phyloP scores from a whole-genome alignment of 2,113 vertebrate genomes.

The Callopanchax toddi region DNA sequence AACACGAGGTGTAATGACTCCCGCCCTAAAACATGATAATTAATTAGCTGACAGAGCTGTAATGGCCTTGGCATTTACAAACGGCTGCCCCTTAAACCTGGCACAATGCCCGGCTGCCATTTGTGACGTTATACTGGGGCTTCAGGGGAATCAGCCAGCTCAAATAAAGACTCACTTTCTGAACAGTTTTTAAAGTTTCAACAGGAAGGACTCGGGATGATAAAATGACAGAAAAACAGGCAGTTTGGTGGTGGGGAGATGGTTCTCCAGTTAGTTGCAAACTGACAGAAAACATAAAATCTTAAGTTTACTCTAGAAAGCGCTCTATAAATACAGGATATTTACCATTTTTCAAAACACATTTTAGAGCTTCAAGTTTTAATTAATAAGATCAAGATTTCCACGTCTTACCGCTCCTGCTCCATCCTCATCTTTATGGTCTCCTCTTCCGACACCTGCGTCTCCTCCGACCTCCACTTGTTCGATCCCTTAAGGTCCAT shows the following conservation, averaged over 20 bases:
- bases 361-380: no score
- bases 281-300: no score
- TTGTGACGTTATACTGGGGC: conserved; percentile 4
- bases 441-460: conserved; percentile 92
- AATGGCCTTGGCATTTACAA: conserved; percentile 67
- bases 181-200: no score
- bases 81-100: conserved; percentile 31
- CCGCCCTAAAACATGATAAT: conserved; percentile 49
- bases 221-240: no score
- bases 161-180: no score
- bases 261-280: no score
- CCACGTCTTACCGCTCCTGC: conserved; percentile 87
- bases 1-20: conserved; percentile 47
- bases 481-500: conserved; percentile 84
- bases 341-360: no score
- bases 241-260: no score
- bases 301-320: no score
- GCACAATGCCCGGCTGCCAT: conserved; percentile 38
- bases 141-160: neutral
- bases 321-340: no score
- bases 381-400: no score
- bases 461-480: conserved; percentile 91
- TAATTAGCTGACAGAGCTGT: conserved; percentile 57
- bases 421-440: conserved; percentile 94
- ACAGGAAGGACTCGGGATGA: no score